phyloP scores from a whole-genome alignment of 2,113 vertebrate species.

The Kryptolebias marmoratus region DNA sequence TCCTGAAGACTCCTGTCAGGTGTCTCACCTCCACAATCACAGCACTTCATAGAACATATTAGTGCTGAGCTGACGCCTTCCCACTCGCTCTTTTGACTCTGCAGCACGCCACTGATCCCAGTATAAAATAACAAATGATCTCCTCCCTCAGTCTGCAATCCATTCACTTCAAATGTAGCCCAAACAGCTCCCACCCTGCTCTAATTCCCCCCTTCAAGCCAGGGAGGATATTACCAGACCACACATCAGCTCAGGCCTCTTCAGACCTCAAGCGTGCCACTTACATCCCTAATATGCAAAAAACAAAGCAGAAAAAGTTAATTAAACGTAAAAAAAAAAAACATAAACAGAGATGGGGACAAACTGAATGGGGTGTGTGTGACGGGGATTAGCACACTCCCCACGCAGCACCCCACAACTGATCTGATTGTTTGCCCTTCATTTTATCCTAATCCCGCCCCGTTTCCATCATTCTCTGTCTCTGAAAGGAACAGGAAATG shows the following conservation, averaged over 20 bases:
- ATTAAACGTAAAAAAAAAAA: slow-evolving; percentile 40
- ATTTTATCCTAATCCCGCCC: slow-evolving; percentile 58
- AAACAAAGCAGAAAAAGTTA: slow-evolving; percentile 36
- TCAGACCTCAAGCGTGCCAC: slow-evolving; percentile 46
- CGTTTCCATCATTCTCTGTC: slow-evolving; percentile 28
- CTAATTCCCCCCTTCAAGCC: slow-evolving; percentile 55
- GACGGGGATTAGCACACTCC: slow-evolving; percentile 50
- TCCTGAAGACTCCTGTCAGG: not conserved
- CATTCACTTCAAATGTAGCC: slow-evolving; percentile 55
- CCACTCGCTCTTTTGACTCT: slow-evolving; percentile 7
- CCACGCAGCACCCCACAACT: slow-evolving; percentile 35
- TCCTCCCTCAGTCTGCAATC: slow-evolving; percentile 45
- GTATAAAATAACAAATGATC: slow-evolving; percentile 52
- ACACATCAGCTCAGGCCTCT: slow-evolving; percentile 57
- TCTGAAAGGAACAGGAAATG: slow-evolving; percentile 56
- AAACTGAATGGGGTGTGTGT: slow-evolving; percentile 40
- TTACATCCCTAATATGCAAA: slow-evolving; percentile 16
- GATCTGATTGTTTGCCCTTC: slow-evolving; percentile 49
- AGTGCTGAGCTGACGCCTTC: slow-evolving; percentile 14
- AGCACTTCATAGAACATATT: slow-evolving; percentile 43
- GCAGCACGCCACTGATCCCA: slow-evolving; percentile 55
- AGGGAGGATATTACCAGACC: slow-evolving; percentile 76
- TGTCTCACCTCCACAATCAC: slow-evolving; percentile 23
- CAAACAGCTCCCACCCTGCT: slow-evolving; percentile 70
- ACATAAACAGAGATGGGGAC: slow-evolving; percentile 18